A percentile compares a stretch with the other conserved stretches of the same genome.
phyloP scores from a whole-genome alignment of 2,797 vertebrate species.

The Lutjanus argentimaculatus region DNA sequence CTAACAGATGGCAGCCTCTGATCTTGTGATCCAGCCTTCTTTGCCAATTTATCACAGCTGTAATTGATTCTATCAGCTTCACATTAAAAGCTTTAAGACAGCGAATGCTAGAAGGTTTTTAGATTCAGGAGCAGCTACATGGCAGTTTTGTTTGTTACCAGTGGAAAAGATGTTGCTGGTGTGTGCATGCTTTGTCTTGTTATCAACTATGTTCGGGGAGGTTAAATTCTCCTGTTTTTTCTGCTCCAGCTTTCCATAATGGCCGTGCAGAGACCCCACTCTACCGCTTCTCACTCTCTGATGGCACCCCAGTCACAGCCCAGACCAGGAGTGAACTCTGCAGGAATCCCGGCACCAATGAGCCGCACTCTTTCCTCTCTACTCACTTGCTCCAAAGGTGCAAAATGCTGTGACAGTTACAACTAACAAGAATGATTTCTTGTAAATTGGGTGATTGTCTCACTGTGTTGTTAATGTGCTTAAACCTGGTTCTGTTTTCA shows the following conservation, averaged over 20 bases:
- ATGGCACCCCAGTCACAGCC: conserved; percentile 95
- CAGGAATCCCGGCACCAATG: conserved; percentile 92
- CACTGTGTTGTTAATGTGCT: not conserved
- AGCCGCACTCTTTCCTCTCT: conserved; percentile 93
- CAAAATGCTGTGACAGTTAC: conserved; percentile 23
- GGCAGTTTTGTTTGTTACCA: not conserved
- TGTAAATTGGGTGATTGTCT: not conserved
- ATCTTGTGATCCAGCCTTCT: not conserved
- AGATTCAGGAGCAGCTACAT: not conserved
- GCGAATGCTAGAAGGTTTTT: not conserved
- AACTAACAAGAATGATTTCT: not conserved
- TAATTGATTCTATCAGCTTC: conserved; percentile 6
- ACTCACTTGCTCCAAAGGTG: conserved; percentile 98
- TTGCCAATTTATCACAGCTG: not conserved
- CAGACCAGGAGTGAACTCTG: conserved; percentile 96
- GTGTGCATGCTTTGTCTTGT: not conserved
- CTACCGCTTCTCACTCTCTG: conserved; percentile 96
- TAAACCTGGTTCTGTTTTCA: not conserved
- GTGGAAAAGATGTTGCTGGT: not conserved
- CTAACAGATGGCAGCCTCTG: not conserved
- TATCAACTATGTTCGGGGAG: not conserved
- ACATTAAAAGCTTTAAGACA: not conserved
- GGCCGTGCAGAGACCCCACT: conserved; percentile 95
- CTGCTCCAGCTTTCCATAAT: conserved; percentile 89
- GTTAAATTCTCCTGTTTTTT: conserved; percentile 8